Base-by-base conservation (phyloP, 2,797 vertebrate genomes). In the Enteromius unitaeniatus region DNA sequence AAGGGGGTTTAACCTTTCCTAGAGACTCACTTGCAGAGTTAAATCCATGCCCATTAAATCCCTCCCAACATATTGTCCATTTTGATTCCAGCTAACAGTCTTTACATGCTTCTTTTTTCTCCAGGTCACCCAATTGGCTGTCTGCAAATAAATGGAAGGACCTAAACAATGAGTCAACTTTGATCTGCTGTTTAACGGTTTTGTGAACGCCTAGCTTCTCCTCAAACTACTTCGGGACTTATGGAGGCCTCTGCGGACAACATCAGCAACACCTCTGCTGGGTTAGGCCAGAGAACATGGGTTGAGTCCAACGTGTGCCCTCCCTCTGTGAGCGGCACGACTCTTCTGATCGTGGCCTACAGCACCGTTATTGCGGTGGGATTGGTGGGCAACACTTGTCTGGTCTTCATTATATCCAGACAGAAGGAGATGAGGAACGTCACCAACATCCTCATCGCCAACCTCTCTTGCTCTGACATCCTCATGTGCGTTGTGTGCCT, bases 361-460 rank as follows among this genome's bases (percentile, higher is more conserved):
- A 95, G 95, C 9, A 88, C 91, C 0, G 91, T 96, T 67, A 95
- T 96, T 4, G 95, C 94, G 0, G 89, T 95, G 0, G 95, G 95
- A 55, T 90, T 96, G 87, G 93, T 95, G 3, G 95, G 95, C 80
- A 96, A 96, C 72, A 87, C 93, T 0, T 94, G 95, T 87, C 89
- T 96, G 78, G 94, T 96, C 81, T 94, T 94, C 79, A 94, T 95
- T 88, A 95, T 96, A 23, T 90, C 92, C 45, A 91, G 93, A 82
- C 95, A 95, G 84, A 92, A 93, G 88, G 95, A 95, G 90, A 86
- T 95, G 81, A 91, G 92, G 17, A 96, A 96, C 1, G 95, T 96
- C 86, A 96, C 95, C 89, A 95, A 95, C 86, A 94, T 96, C 88
- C 93, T 96, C 87, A 96, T 96, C 5, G 95, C 95, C 89, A 96